A percentile compares a stretch with the other conserved stretches of the same genome.
These are phyloP conservation scores for Clunio marinus DNA, from an alignment of 2,888 invertebrate species.

Conservation along the genomic window DNA sequence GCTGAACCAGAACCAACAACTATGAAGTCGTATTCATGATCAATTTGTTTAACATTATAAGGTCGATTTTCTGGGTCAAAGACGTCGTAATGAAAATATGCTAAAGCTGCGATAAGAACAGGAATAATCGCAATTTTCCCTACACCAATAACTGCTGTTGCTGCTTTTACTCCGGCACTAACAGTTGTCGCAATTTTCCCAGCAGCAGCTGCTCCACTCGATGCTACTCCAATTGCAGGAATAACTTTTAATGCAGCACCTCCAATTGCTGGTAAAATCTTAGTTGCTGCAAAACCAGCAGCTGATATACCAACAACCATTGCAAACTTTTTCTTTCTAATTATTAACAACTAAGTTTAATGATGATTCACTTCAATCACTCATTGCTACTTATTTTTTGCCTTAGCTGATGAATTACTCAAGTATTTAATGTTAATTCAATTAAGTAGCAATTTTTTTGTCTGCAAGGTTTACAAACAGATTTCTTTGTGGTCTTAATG, in stretches of 20 bases:
- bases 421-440: too few relatives aligned
- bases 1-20: conserved; percentile 68
- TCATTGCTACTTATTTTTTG: too few relatives aligned
- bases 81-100: conserved; percentile 79
- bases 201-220: conserved; percentile 53
- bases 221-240: conserved; percentile 44
- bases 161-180: conserved; percentile 65
- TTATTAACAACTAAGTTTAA: background rate
- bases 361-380: too few relatives aligned
- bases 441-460: too few relatives aligned
- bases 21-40: conserved; percentile 74
- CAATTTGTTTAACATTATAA: conserved; percentile 61
- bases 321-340: too few relatives aligned
- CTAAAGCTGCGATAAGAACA: conserved; percentile 67
- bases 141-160: conserved; percentile 64
- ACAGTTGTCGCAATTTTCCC: conserved; percentile 50
- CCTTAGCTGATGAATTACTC: too few relatives aligned
- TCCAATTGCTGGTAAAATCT: conserved; percentile 44
- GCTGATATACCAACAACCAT: conserved; percentile 27
- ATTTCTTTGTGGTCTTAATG: too few relatives aligned
- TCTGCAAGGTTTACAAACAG: too few relatives aligned
- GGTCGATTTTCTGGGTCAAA: conserved; percentile 81
- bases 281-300: conserved; percentile 40
- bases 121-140: conserved; percentile 72
- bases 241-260: conserved; percentile 38